phyloP scores from a whole-genome alignment of 2,888 invertebrate genomes.

The Thyatira batis region DNA sequence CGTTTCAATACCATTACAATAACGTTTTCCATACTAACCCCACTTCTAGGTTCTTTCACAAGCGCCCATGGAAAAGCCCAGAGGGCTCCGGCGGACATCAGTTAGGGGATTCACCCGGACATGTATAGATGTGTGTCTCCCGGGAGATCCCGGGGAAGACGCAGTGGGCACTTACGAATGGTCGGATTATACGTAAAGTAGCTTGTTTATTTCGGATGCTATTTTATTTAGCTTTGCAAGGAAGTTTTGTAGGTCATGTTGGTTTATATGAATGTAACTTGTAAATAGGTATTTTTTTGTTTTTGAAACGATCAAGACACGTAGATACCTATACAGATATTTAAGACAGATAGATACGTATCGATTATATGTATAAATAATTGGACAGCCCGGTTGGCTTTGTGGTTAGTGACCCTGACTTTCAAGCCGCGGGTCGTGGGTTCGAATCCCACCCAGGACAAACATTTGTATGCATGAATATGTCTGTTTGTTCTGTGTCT shows the following conservation, averaged over 20 bases:
- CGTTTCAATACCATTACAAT: neutral
- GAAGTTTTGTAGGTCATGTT: neutral
- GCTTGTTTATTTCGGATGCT: constrained; percentile 25
- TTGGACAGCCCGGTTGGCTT: too few species aligned
- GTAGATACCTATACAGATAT: too few species aligned
- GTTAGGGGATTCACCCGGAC: constrained; percentile 38
- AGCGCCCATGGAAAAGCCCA: constrained; percentile 29
- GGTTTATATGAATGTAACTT: neutral
- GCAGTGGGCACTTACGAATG: constrained; percentile 37
- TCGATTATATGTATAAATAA: too few species aligned
- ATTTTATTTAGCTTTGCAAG: constrained; percentile 15
- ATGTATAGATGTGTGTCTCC: constrained; percentile 36
- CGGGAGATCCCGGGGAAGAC: constrained; percentile 25
- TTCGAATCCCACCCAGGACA: too few species aligned
- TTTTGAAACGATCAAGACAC: too few species aligned
- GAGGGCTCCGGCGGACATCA: constrained; percentile 30
- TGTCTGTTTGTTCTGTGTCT: too few species aligned
- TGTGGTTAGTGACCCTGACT: too few species aligned
- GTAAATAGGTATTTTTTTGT: neutral
- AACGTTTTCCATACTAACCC: neutral
- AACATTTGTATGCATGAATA: too few species aligned
- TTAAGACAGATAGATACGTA: too few species aligned
- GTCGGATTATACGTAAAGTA: constrained; percentile 25
- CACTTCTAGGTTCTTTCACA: constrained; percentile 16
- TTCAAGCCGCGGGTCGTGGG: too few species aligned